These are phyloP conservation scores for Drosophila paracracens DNA, from an alignment of 2,888 invertebrate genomes.

Conservation along the genomic window DNA sequence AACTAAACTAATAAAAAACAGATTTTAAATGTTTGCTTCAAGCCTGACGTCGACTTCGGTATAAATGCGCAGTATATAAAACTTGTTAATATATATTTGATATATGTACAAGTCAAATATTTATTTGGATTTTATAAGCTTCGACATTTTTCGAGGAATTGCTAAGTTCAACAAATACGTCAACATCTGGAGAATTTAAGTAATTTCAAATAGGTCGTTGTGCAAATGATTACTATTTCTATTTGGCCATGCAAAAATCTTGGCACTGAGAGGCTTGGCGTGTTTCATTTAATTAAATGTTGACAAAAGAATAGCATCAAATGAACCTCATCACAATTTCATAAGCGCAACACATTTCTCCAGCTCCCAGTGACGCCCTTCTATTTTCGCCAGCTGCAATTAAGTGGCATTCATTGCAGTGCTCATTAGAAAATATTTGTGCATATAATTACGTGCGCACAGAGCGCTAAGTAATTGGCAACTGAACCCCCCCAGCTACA, in stretches of 20 bases:
- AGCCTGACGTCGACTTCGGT: neutral
- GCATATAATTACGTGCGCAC: conserved; percentile 67
- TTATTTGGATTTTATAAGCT: conserved; percentile 1
- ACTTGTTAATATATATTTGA: neutral
- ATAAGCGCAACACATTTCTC: conserved; percentile 24
- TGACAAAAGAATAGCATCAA: neutral
- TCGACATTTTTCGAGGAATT: neutral
- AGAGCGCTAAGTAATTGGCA: conserved; percentile 21
- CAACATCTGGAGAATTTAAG: conserved; percentile 10
- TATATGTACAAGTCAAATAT: neutral
- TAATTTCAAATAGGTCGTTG: neutral
- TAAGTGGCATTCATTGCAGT: conserved; percentile 69
- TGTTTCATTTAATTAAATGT: conserved; percentile 33
- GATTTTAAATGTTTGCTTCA: neutral
- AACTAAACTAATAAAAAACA: neutral
- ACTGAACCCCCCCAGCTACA: neutral
- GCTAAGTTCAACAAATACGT: neutral
- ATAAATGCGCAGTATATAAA: neutral
- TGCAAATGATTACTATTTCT: conserved; percentile 2
- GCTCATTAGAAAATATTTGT: conserved; percentile 76
- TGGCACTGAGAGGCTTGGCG: conserved; percentile 15
- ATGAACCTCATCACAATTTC: conserved; percentile 24
- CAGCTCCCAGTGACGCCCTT: neutral
- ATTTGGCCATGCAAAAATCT: neutral
- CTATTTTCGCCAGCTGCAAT: conserved; percentile 38